phyloP scores from a whole-genome alignment of 2,113 vertebrate genomes.

The Oreochromis spilurus region DNA sequence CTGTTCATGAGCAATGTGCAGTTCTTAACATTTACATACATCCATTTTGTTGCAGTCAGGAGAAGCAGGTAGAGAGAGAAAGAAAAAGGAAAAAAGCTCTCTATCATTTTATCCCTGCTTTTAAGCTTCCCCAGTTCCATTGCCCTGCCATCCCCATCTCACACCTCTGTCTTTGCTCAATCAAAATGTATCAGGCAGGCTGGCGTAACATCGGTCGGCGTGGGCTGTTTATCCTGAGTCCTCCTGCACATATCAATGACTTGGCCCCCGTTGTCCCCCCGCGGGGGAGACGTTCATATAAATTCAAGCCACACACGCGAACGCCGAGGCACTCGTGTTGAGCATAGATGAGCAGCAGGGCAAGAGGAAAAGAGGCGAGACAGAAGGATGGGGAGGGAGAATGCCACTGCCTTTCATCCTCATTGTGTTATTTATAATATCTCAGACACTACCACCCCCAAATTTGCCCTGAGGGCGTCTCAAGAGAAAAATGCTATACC shows the following conservation, averaged over 20 bases:
- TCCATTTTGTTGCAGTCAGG: constrained; percentile 34
- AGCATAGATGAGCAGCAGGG: constrained; percentile 71
- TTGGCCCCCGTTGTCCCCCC: constrained; percentile 56
- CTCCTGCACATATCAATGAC: constrained; percentile 79
- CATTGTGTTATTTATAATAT: constrained; percentile 59
- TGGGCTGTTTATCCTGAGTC: constrained; percentile 75
- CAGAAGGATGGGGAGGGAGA: constrained; percentile 29
- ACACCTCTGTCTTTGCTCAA: constrained; percentile 49
- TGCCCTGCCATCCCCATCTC: neutral
- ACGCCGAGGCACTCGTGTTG: constrained; percentile 68
- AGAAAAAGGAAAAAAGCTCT: neutral
- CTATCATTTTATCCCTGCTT: constrained; percentile 62
- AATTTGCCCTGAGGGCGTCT: constrained; percentile 19
- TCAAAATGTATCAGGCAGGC: constrained; percentile 73
- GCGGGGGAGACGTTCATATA: constrained; percentile 69
- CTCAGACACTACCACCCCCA: constrained; percentile 28
- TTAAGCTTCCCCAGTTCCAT: constrained; percentile 32
- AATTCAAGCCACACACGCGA: constrained; percentile 77
- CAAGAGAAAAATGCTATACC: neutral
- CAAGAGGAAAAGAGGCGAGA: constrained; percentile 29
- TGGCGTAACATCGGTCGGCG: constrained; percentile 61
- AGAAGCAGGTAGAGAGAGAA: constrained; percentile 3
- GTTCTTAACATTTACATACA: constrained; percentile 6
- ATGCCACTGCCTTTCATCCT: constrained; percentile 39
- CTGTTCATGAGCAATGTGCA: neutral